Evolutionary conservation across 1,140 invertebrate species (phyloP).

Genomic region (Nephila pilipes): DNA sequence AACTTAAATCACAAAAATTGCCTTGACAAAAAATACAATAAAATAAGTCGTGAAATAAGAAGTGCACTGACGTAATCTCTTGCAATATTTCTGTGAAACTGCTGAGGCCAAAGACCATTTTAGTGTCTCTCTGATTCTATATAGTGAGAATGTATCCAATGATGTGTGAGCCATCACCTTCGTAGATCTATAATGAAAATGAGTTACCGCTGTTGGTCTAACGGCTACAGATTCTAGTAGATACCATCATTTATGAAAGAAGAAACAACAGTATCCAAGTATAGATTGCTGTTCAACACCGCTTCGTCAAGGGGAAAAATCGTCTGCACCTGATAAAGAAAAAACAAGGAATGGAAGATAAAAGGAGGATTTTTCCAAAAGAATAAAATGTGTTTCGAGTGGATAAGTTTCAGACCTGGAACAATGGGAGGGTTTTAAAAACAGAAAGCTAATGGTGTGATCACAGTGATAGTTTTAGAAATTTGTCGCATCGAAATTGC

Average conservation of each 20-base stretch:
- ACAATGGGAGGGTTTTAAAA: not conserved
- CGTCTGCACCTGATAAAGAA: slow-evolving; percentile 1
- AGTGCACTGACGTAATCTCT: not conserved
- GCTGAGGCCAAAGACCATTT: not conserved
- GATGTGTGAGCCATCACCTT: not conserved
- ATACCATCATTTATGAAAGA: slow-evolving; percentile 5
- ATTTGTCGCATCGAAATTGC: slow-evolving; percentile 44
- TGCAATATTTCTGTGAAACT: not conserved
- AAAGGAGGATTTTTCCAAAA: not conserved
- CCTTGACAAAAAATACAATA: not conserved
- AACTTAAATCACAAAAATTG: not conserved
- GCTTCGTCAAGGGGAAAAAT: not conserved
- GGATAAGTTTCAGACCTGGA: not conserved
- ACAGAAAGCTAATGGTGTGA: slow-evolving; percentile 21
- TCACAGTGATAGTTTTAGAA: slow-evolving; percentile 45
- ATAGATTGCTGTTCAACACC: not conserved
- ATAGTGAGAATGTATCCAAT: not conserved
- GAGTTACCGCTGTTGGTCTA: slow-evolving; percentile 6
- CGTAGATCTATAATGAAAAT: slow-evolving; percentile 44
- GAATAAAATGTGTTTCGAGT: not conserved
- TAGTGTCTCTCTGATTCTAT: not conserved
- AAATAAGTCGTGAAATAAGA: not conserved
- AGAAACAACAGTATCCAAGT: not conserved
- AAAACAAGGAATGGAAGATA: not conserved
- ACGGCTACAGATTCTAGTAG: not conserved